These are phyloP conservation scores for Recurvirostra avosetta DNA, from an alignment of 2,113 vertebrate genomes.

Conservation along the genomic window DNA sequence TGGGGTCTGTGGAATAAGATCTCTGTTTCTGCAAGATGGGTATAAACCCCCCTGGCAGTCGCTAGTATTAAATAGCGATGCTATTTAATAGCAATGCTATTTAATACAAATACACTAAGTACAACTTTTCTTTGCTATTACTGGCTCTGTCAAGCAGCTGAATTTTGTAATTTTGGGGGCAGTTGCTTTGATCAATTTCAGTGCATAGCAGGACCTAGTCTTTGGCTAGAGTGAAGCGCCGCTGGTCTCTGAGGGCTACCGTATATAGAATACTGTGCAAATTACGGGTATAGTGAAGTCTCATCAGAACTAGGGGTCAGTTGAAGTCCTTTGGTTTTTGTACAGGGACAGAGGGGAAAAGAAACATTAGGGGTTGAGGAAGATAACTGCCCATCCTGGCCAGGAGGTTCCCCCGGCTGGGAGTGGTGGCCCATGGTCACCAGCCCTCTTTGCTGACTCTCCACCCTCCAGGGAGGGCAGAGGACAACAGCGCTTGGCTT, in stretches of 20 bases:
- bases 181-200: not conserved
- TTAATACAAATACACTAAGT: not conserved
- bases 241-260: not conserved
- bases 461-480: not conserved
- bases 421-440: not conserved
- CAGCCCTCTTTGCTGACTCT: not conserved
- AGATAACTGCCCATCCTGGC: not conserved
- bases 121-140: not conserved
- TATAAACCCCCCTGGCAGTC: not conserved
- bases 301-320: not conserved
- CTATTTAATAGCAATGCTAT: not conserved
- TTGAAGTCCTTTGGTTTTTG: not conserved
- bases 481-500: rapidly evolving
- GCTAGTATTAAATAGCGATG: rapidly evolving
- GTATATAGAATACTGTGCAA: not conserved
- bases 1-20: not conserved
- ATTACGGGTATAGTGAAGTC: not conserved
- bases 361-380: not conserved
- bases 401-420: not conserved
- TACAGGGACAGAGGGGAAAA: not conserved
- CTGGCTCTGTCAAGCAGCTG: not conserved
- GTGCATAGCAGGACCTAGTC: not conserved
- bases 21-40: not conserved
- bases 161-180: not conserved
- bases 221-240: not conserved